These are phyloP conservation scores for Dolichomitus sp. DNA, from an alignment of 2,888 invertebrate genomes.

Conservation along the genomic window DNA sequence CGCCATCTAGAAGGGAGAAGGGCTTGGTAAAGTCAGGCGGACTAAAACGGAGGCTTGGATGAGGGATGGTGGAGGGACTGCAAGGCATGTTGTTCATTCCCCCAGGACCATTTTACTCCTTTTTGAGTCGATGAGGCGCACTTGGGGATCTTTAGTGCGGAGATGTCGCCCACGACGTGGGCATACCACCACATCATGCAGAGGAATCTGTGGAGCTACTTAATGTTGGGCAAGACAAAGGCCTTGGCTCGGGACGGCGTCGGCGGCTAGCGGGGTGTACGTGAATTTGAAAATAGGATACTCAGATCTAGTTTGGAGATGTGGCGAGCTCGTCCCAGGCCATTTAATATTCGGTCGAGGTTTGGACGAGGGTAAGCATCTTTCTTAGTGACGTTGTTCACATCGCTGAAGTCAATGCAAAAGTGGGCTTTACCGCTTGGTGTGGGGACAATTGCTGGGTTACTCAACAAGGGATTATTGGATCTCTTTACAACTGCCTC, in stretches of 20 bases:
- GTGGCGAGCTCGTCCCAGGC: neutral
- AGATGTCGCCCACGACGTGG: conserved; percentile 6
- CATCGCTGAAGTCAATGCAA: neutral
- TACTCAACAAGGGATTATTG: conserved; percentile 2
- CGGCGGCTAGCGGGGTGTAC: neutral
- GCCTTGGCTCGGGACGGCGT: conserved; percentile 73
- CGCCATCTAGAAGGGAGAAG: conserved; percentile 18
- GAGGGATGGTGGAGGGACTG: conserved; percentile 4
- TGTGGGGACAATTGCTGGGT: conserved; percentile 1
- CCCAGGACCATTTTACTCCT: conserved; percentile 33
- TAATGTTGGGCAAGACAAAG: conserved; percentile 66
- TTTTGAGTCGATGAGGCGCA: neutral
- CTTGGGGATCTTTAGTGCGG: conserved; percentile 1
- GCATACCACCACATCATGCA: conserved; percentile 68
- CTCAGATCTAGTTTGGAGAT: conserved; percentile 24
- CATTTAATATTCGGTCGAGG: neutral
- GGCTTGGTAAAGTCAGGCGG: conserved; percentile 41
- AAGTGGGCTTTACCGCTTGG: neutral
- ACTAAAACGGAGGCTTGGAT: conserved; percentile 32
- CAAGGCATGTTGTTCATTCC: conserved; percentile 27
- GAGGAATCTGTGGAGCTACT: conserved; percentile 69
- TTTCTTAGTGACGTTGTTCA: neutral
- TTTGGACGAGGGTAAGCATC: neutral
- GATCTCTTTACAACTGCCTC: conserved; percentile 4
- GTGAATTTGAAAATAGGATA: conserved; percentile 4